phyloP scores from a whole-genome alignment of 64 coral and sea anemone species.

The Montipora efflorescens region DNA sequence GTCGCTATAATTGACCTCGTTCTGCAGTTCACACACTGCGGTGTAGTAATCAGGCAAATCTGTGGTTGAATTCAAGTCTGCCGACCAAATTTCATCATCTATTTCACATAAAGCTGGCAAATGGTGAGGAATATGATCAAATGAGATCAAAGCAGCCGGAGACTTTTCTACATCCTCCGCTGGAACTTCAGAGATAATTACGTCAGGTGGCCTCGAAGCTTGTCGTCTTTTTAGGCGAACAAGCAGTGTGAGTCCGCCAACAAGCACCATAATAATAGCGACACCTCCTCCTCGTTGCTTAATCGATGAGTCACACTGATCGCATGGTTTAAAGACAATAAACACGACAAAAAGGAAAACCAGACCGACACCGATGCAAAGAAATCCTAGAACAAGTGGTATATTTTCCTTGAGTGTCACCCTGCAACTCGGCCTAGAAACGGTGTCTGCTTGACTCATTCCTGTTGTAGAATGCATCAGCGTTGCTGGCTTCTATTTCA shows the following conservation, averaged over 20 bases:
- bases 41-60: conserved; percentile 25
- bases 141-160: background rate
- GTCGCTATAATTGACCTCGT: no score
- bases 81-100: background rate
- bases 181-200: background rate
- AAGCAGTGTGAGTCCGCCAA: background rate
- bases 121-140: background rate
- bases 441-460: no score
- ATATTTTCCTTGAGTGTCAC: background rate
- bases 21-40: background rate
- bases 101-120: background rate
- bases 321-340: background rate
- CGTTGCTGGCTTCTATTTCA: no score
- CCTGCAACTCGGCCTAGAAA: no score
- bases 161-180: background rate
- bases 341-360: background rate
- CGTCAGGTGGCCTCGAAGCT: background rate
- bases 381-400: background rate
- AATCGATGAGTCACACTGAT: background rate
- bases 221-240: background rate
- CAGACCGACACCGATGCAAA: background rate
- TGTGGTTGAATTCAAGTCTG: background rate
- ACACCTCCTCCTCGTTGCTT: background rate
- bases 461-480: no score
- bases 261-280: background rate